phyloP scores from a whole-genome alignment of 2,797 vertebrate species.

The Centropyge bicolor region DNA sequence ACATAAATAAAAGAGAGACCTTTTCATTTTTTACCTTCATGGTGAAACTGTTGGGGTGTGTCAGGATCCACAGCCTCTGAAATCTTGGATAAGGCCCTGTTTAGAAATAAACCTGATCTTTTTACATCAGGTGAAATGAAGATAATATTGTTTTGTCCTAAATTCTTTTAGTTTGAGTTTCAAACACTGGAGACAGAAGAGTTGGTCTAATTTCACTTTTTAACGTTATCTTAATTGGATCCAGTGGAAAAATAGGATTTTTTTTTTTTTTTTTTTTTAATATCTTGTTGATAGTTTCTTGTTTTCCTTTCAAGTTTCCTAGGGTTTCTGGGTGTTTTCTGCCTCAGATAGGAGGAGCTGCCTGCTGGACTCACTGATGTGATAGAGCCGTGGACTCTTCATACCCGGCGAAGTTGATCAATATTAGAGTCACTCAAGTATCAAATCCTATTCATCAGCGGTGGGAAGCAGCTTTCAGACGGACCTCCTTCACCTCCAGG shows the following conservation, averaged over 20 bases:
- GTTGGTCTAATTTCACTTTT: not conserved
- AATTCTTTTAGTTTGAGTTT: not conserved
- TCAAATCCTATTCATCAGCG: slow-evolving; percentile 75
- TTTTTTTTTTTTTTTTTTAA: too few relatives aligned
- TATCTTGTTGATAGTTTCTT: too few relatives aligned
- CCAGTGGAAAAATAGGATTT: too few relatives aligned
- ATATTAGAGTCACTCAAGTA: slow-evolving; percentile 75
- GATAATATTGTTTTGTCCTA: not conserved
- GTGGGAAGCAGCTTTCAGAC: slow-evolving; percentile 73
- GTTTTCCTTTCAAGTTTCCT: too few relatives aligned
- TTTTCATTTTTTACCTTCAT: not conserved
- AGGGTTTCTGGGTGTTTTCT: not conserved
- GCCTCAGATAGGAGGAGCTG: not conserved
- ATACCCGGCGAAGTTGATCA: slow-evolving; percentile 69
- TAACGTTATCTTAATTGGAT: too few relatives aligned
- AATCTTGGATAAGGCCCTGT: not conserved
- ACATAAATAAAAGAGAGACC: not conserved
- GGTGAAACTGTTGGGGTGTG: not conserved
- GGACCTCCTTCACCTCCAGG: slow-evolving; percentile 69
- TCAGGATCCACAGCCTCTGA: too few relatives aligned
- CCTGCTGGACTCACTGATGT: not conserved
- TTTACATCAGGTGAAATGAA: not conserved
- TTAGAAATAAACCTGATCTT: not conserved
- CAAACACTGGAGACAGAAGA: too few relatives aligned
- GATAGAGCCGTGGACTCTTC: slow-evolving; percentile 54